Percentiles rank a stretch among this genome's conserved stretches.
phyloP scores from a whole-genome alignment of 2,888 invertebrate species.

The Venustoraphidia nigricollis region DNA sequence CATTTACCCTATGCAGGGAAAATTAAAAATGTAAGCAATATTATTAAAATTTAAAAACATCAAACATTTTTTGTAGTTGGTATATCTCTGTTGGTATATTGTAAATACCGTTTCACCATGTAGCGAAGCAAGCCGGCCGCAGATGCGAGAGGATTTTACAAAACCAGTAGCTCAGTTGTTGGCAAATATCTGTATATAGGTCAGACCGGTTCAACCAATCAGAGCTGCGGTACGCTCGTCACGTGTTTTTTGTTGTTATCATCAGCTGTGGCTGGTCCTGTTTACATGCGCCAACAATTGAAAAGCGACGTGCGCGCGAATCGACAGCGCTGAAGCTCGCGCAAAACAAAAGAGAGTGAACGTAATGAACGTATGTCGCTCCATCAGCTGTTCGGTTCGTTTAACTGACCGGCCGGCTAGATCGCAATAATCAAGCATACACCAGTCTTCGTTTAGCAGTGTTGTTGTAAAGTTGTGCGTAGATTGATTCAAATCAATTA shows the following conservation, averaged over 20 bases:
- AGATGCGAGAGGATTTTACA: no score
- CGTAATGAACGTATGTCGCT: neutral
- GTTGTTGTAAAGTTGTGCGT: neutral
- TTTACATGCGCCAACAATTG: conserved; percentile 15
- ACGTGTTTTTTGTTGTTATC: conserved; percentile 55
- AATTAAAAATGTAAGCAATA: no score
- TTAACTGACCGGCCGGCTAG: conserved; percentile 3
- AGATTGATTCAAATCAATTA: no score
- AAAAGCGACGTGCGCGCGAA: conserved; percentile 16
- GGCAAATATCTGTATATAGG: conserved; percentile 39
- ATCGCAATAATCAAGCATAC: neutral
- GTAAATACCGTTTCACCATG: no score
- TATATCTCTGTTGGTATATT: no score
- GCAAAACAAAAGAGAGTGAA: neutral
- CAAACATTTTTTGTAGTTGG: no score
- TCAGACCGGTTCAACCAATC: conserved; percentile 33
- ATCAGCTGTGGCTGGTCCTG: conserved; percentile 40
- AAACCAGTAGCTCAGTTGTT: conserved; percentile 6
- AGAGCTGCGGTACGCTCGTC: conserved; percentile 25
- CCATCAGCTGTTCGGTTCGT: conserved; percentile 2
- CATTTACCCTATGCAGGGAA: no score
- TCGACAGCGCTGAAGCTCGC: conserved; percentile 1
- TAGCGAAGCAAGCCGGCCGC: no score
- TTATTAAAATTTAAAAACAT: no score
- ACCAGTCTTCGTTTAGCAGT: neutral